Evolutionary conservation across 2,888 invertebrate species (phyloP).

Genomic region (Cephus pulcher): DNA sequence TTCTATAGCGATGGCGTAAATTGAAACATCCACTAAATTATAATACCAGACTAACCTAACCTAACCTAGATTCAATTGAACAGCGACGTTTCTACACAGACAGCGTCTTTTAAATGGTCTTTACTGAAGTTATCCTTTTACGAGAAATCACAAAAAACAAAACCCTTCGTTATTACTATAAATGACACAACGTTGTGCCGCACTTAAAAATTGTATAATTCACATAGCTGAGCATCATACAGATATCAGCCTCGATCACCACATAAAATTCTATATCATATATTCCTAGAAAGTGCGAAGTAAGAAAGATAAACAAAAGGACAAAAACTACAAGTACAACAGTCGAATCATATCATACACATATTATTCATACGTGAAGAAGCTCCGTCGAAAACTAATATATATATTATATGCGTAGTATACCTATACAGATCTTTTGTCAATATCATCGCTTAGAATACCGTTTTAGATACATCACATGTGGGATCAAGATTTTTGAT

Average conservation of each 20-base stretch:
- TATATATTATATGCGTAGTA: neutral
- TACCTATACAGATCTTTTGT: neutral
- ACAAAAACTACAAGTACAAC: conserved; percentile 39
- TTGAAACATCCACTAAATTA: neutral
- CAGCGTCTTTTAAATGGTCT: neutral
- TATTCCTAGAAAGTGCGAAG: neutral
- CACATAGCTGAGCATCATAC: neutral
- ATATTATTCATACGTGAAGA: neutral
- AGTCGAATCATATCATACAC: conserved; percentile 52
- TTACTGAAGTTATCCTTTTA: too few relatives aligned
- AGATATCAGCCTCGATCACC: neutral
- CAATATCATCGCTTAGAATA: neutral
- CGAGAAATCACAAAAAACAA: too few relatives aligned
- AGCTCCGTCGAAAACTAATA: neutral
- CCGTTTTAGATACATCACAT: neutral
- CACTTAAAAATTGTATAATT: neutral
- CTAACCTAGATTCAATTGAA: neutral
- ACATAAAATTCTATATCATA: neutral
- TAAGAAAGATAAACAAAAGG: conserved; percentile 22
- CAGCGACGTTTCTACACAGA: neutral
- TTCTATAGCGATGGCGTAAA: neutral
- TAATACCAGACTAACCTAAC: neutral
- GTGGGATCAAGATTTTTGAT: neutral
- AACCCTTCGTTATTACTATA: neutral
- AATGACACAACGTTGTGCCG: neutral